Evolutionary conservation across 2,797 vertebrate species (phyloP), one percentile per base, ranked within the genome.

Genomic region (Rhabdophis nuchalis): DNA sequence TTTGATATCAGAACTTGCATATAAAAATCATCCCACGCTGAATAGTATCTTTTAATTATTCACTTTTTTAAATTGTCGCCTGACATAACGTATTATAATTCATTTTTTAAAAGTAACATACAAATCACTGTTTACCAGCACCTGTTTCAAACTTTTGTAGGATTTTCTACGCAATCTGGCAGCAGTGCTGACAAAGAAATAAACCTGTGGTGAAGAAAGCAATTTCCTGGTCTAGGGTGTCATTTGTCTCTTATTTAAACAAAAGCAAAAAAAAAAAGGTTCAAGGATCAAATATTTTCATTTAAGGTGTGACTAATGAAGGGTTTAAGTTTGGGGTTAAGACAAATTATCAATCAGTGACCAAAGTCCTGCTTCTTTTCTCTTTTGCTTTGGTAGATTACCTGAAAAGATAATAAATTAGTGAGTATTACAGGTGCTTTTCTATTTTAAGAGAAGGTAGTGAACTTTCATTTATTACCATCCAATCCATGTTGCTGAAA

Each of bases 181-280:
- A 95, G 94, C 95, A 18, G 18, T 97, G 96, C 94, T 95, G 96
- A 85, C 61, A 95, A 95, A 97, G 96, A 97, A 96, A 90, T 94
- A 96, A 96, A 98, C 96, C 97, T 94, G 96, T 97, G 96, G 98
- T 97, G 96, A 97, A 97, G 97, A 97, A 98, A 98, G 96, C 97
- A 98, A 98, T 98, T 98, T 99, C 98, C 98, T 97, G 98, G 97
- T 98, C 98, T 97, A 97, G 94, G 96, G 97, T 96, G 94, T 97
- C 96, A 91, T 96, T 98, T 98, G 98, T 97, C 95, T 95, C 94
- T 96, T 96, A 96, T 95, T 85, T n/a, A 12, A 52, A 53, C 10
- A 98, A 72, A 89, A 72, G 46, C 29, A 46, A 12, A 1, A 32
- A n/a, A 61, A 11, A 32, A 98, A 97, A 98, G 97, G 98, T 96